Conservation (phyloP, 1,140 invertebrate species). For the Bactericera cockerelli region DNA sequence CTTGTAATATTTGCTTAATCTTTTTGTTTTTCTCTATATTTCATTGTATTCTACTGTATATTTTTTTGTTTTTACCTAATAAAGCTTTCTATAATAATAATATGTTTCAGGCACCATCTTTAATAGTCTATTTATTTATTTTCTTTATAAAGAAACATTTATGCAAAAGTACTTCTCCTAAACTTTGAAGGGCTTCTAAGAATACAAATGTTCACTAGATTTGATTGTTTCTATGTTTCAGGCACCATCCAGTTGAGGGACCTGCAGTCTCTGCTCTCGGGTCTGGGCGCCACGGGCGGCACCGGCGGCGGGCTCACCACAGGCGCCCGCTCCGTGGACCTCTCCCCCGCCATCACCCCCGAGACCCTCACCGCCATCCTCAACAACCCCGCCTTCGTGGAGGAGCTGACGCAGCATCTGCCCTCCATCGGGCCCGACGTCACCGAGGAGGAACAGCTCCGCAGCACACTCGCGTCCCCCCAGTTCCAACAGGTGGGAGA, state of each 20-base stretch:
- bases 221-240: too few species aligned
- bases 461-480: conserved; percentile 65
- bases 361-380: conserved; percentile 52
- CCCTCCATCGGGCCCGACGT: conserved; percentile 41
- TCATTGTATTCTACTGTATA: too few species aligned
- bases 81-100: too few species aligned
- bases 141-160: too few species aligned
- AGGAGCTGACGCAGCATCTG: conserved; percentile 53
- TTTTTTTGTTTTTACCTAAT: too few species aligned
- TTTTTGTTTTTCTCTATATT: too few species aligned
- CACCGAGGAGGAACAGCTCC: conserved; percentile 47
- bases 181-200: too few species aligned
- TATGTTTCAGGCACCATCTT: too few species aligned
- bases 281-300: conserved; percentile 37
- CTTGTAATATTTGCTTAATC: too few species aligned
- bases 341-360: conserved; percentile 57
- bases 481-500: conserved; percentile 87
- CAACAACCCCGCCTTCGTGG: conserved; percentile 42
- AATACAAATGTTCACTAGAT: too few species aligned
- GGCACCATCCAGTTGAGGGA: conserved; percentile 63
- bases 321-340: conserved; percentile 49
- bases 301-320: conserved; percentile 22
- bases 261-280: conserved; percentile 77
- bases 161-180: too few species aligned
- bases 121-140: too few species aligned